A percentile compares a stretch with the other conserved stretches of the same genome.
Evolutionary conservation across 2,113 vertebrate species (phyloP).

Genomic region (Diphyllodes magnificus): DNA sequence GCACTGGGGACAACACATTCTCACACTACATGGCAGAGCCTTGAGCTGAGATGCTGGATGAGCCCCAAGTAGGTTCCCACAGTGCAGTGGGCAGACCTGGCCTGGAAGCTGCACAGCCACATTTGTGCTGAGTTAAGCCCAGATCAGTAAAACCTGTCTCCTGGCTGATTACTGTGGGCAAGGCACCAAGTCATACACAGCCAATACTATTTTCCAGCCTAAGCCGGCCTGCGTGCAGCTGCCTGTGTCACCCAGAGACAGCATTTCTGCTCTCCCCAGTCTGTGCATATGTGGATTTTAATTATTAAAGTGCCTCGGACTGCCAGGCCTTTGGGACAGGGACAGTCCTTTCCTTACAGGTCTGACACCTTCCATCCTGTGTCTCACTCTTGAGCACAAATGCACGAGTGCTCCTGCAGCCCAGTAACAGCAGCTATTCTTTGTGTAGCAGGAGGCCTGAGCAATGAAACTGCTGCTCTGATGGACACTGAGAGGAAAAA

Average conservation of each 20-base stretch:
- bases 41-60: neutral
- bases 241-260: neutral
- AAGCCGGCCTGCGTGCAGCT: neutral
- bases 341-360: neutral
- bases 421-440: neutral
- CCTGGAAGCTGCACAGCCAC: neutral
- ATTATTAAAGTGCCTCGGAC: neutral
- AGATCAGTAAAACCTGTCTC: neutral
- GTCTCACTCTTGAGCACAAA: neutral
- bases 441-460: neutral
- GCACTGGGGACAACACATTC: neutral
- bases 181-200: neutral
- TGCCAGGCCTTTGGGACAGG: neutral
- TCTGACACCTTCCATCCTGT: neutral
- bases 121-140: neutral
- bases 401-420: neutral
- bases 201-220: neutral
- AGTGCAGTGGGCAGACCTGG: neutral
- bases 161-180: neutral
- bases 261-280: neutral
- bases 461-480: neutral
- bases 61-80: neutral
- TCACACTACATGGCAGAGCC: neutral
- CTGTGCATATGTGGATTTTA: rapidly evolving
- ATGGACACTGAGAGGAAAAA: neutral